Base-by-base conservation (phyloP, 2,888 invertebrate species). In the Amphiduros pacificus region DNA sequence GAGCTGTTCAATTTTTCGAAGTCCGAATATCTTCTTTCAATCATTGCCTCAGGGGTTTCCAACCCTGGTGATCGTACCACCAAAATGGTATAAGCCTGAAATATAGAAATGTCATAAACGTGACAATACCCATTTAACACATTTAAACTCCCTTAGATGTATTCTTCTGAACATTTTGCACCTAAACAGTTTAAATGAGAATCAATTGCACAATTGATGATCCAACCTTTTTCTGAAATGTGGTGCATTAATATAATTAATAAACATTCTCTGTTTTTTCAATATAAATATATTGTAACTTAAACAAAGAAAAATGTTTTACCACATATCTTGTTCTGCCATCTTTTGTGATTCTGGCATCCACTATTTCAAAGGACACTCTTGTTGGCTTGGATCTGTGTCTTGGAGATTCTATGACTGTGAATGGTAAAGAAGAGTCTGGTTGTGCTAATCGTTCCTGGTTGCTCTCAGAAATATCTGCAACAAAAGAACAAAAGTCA, bases 11-110 rank as follows among this genome's bases (percentile, higher is more conserved):
- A 70, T 44, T 71, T 70, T 56, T 79, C 76, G 69, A 83, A 83
- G 64, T 83, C 82, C 0, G 82, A 80, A 63, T 82, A 83, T 29
- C 83, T 71, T 27, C 77, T 72, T 61, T 80, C 77, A 20, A 83
- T 67, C 1, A 75, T 67, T 1, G 76, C 77, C 22, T 79, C 80
- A 26, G 73, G 68, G 5, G 71, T 70, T 51, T 80, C 79, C 24
- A 73, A 49, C 1, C 73, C 74, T 27, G 70, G 71, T 44, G 71
- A 64, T 32, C 70, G 67, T 24, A 67, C 70, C n/a, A 78, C 64
- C 40, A 74, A 62, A 49, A 79, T 66, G 22, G 73, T 73, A 68
- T 78, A 78, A 28, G 73, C 53, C 78, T 79, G 72, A 29, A 70
- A 71, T 51, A 44, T 6, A n/a, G 22, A 36, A 36, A 36, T 9